Conservation (phyloP, 2,888 invertebrate genomes). For the Hipparchia sbordonii region DNA sequence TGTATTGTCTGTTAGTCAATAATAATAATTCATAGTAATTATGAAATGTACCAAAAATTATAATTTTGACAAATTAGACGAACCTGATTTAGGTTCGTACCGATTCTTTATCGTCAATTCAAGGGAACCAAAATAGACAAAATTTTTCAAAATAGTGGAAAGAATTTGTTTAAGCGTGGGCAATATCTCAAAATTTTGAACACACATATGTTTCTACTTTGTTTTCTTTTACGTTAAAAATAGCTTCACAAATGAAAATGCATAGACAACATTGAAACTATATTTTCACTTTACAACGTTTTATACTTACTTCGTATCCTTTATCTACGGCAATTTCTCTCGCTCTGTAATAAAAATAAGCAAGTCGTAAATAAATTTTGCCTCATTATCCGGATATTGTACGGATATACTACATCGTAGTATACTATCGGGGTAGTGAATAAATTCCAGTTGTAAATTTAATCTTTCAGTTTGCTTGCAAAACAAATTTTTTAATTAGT, state of each 20-base stretch:
- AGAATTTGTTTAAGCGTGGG: no score
- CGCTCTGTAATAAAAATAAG: slow-evolving; percentile 31
- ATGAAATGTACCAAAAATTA: no score
- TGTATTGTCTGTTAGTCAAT: no score
- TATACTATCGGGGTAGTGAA: neutral
- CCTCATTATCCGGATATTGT: slow-evolving; percentile 41
- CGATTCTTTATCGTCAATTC: no score
- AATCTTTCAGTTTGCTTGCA: neutral
- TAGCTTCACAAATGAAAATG: neutral
- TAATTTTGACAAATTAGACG: no score
- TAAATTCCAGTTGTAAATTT: slow-evolving; percentile 7
- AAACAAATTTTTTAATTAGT: slow-evolving; percentile 6
- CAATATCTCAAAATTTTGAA: no score
- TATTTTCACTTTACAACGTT: neutral
- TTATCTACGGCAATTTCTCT: slow-evolving; percentile 23
- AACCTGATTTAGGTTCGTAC: no score
- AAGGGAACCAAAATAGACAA: no score
- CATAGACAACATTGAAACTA: neutral
- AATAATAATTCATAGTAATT: no score
- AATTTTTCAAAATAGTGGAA: no score
- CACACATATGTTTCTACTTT: no score
- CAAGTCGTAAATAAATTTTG: slow-evolving; percentile 40
- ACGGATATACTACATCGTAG: slow-evolving; percentile 14
- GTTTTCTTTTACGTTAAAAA: neutral
- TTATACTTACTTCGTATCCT: neutral